Evolutionary conservation across 2,888 invertebrate species (phyloP).

Genomic region (Pachymerium ferrugineum): DNA sequence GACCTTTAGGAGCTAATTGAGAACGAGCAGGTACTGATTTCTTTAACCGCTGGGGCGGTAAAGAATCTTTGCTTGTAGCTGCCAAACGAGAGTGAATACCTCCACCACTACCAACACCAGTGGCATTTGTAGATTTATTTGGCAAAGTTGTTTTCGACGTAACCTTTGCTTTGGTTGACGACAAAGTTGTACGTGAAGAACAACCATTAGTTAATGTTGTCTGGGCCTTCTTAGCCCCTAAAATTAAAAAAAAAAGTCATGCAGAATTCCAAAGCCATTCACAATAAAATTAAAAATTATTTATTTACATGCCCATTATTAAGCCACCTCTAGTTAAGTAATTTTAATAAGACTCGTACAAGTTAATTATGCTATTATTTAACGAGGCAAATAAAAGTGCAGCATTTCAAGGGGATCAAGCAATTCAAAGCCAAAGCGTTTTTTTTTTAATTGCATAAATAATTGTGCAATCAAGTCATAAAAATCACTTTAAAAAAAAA

Average conservation of each 20-base stretch:
- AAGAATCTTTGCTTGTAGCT: background rate
- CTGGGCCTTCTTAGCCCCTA: background rate
- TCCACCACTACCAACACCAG: no score
- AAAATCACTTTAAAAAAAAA: background rate
- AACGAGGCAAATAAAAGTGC: no score
- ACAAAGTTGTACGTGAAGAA: background rate
- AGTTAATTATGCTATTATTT: no score
- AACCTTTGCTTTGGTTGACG: background rate
- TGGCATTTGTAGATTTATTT: no score
- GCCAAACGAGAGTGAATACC: background rate
- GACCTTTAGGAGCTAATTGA: background rate
- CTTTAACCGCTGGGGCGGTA: no score
- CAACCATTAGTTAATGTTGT: background rate
- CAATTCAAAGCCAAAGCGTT: no score
- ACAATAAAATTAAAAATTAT: background rate
- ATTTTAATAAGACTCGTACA: no score
- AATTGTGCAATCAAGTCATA: background rate
- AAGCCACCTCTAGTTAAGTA: no score
- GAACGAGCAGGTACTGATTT: background rate
- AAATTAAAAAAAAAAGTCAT: background rate
- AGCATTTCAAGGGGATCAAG: no score
- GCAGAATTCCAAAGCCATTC: background rate
- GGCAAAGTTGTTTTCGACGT: background rate
- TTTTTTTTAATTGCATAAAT: background rate
- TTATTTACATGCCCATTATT: background rate